Evolutionary conservation across 2,113 vertebrate genomes (phyloP).

Genomic region (Tragelaphus buxtoni): DNA sequence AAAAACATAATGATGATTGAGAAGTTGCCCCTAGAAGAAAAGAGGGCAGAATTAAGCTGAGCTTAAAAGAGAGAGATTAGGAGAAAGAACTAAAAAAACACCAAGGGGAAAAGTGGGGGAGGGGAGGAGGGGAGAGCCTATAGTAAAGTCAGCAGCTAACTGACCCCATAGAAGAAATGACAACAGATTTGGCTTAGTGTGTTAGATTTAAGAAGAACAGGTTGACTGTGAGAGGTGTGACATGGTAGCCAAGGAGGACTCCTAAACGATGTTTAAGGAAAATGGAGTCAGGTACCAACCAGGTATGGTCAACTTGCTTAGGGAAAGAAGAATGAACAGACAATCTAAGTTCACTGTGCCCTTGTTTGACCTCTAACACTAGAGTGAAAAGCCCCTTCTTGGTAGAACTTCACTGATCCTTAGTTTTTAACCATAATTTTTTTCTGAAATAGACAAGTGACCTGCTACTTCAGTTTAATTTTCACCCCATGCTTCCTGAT

Average conservation of each 20-base stretch:
- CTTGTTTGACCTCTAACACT: neutral
- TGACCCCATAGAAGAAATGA: neutral
- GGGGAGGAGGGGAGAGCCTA: neutral
- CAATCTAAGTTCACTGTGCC: neutral
- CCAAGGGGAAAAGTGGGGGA: neutral
- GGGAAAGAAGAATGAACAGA: neutral
- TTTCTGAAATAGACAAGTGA: slow-evolving; percentile 26
- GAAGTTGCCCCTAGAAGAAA: neutral
- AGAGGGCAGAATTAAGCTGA: neutral
- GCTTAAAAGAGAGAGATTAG: neutral
- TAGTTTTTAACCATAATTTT: neutral
- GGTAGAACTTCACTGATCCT: neutral
- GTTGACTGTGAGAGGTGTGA: neutral
- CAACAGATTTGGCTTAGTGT: neutral
- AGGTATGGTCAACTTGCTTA: neutral
- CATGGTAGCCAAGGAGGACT: neutral
- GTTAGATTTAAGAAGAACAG: neutral
- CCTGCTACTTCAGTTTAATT: slow-evolving; percentile 34
- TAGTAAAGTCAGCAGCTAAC: neutral
- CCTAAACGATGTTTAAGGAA: slow-evolving; percentile 25
- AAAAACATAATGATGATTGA: neutral
- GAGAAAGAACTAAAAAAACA: neutral
- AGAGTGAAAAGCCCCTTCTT: neutral
- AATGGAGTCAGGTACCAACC: neutral
- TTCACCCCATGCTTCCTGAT: slow-evolving; percentile 40